Base-by-base conservation (phyloP, 2,888 invertebrate genomes). In the Troglohyphantes excavatus region DNA sequence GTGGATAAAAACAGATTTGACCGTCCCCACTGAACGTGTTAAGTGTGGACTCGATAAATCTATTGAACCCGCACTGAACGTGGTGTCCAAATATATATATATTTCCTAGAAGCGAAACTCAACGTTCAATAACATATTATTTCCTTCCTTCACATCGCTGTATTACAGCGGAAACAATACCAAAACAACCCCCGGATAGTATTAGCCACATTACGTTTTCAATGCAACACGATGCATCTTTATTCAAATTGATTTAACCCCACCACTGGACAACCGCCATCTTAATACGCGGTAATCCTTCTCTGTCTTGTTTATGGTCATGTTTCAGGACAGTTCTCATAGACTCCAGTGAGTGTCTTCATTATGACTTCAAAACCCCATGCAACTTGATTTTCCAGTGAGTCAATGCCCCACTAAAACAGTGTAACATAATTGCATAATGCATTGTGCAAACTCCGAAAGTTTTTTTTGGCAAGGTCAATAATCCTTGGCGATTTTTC, bases 381-480 rank as follows among this genome's bases (percentile, higher is more conserved):
- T 19, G 27, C 19, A 19, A 11, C 27, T 39, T 7, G 29, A 7
- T 75, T 75, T 29, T 78, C 39, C 65, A 43, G 26, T 81, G 81
- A 81, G 81, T 81, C 81, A 81, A 81, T 81, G 81, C 53, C 81
- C 81, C 43, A 81, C 81, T 81, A 81, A 81, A 81, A 81, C 33
- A 68, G 46, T 81, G 67, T 81, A 79, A 33, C 23, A 27, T 61
- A 81, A 81, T 65, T 65, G 17, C 39, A 65, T 78, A 63, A 75
- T 59, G 29, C 19, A 11, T 29, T 61, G 59, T 1, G 65, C 9
- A 46, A 27, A n/a, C 23, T 53, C 17, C 26, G n/a, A 27, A 13
- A 46, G 19, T 17, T 43, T 46, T 27, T 33, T 53, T 59, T 27
- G 13, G 13, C 11, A 63, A 78, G 78, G 39, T 78, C 63, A 78